Evolutionary conservation across 2,888 invertebrate genomes (phyloP).

Genomic region (Andrena dorsata): DNA sequence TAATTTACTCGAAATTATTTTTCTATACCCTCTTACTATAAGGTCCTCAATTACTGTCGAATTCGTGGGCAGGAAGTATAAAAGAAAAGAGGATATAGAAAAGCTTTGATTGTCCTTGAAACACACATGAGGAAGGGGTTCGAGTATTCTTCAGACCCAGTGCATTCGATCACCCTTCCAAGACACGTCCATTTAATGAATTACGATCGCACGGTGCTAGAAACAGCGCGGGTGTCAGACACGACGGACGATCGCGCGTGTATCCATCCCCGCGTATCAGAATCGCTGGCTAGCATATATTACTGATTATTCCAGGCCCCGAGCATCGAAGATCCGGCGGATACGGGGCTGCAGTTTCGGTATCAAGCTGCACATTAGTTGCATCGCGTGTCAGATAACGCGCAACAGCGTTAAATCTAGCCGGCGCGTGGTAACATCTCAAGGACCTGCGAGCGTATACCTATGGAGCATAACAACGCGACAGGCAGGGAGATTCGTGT

Average conservation of each 20-base stretch:
- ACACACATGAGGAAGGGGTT: too few relatives aligned
- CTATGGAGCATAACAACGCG: conserved; percentile 50
- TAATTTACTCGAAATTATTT: too few relatives aligned
- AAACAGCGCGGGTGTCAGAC: background rate
- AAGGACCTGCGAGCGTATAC: conserved; percentile 41
- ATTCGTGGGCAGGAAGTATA: too few relatives aligned
- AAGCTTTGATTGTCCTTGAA: too few relatives aligned
- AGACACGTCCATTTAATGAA: background rate
- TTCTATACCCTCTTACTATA: too few relatives aligned
- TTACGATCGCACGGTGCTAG: background rate
- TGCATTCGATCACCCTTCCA: too few relatives aligned
- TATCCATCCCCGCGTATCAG: conserved; percentile 42
- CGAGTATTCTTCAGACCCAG: too few relatives aligned
- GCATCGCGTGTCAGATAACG: conserved; percentile 51
- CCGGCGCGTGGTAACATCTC: conserved; percentile 36
- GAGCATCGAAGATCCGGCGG: conserved; percentile 53
- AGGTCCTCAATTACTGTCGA: too few relatives aligned
- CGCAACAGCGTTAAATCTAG: conserved; percentile 49
- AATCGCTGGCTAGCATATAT: conserved; percentile 36
- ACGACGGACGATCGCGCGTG: conserved; percentile 1
- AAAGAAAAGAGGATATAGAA: too few relatives aligned
- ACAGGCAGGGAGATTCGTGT: conserved; percentile 46
- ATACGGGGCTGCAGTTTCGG: conserved; percentile 43
- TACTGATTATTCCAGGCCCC: conserved; percentile 45
- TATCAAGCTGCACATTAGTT: conserved; percentile 40